Percentiles rank a stretch among this genome's conserved stretches.
Evolutionary conservation across 37 sponge, comb jelly and placozoan species (phyloP).

Genomic region (Tethya wilhelma): DNA sequence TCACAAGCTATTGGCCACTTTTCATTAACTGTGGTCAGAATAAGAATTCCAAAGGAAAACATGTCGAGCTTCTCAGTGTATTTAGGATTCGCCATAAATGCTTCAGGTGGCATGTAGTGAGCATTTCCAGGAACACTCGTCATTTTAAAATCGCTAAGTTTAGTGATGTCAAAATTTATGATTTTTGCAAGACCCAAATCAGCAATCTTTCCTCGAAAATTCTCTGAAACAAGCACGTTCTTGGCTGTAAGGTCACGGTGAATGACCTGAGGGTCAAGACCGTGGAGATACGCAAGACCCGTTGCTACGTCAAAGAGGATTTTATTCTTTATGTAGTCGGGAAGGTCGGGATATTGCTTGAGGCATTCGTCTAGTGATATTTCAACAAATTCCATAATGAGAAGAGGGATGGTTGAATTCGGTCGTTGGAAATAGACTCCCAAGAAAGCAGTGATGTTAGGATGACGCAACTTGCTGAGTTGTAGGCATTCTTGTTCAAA

Average conservation of each 20-base stretch:
- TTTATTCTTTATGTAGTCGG: neutral
- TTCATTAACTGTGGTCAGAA: slow-evolving; percentile 10
- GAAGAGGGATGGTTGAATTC: too few species aligned
- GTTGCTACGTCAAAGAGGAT: neutral
- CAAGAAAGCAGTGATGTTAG: neutral
- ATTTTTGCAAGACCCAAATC: slow-evolving; percentile 29
- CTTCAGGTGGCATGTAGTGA: slow-evolving; percentile 38
- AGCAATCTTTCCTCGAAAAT: slow-evolving; percentile 37
- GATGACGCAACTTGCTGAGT: neutral
- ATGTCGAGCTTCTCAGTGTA: slow-evolving; percentile 19
- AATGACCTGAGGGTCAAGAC: slow-evolving; percentile 33
- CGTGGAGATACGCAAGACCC: neutral
- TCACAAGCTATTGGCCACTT: neutral
- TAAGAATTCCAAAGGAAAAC: slow-evolving; percentile 26
- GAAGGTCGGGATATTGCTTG: neutral
- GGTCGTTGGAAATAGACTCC: too few species aligned
- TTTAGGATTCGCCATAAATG: neutral
- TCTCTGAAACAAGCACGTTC: slow-evolving; percentile 23
- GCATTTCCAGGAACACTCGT: slow-evolving; percentile 13
- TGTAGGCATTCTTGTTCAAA: neutral
- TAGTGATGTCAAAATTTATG: neutral
- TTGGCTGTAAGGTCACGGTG: slow-evolving; percentile 49
- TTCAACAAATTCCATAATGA: neutral
- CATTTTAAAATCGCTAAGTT: too few species aligned
- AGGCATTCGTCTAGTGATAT: neutral